Evolutionary conservation across 2,113 vertebrate species (phyloP).

Genomic region (Petroica traversi): DNA sequence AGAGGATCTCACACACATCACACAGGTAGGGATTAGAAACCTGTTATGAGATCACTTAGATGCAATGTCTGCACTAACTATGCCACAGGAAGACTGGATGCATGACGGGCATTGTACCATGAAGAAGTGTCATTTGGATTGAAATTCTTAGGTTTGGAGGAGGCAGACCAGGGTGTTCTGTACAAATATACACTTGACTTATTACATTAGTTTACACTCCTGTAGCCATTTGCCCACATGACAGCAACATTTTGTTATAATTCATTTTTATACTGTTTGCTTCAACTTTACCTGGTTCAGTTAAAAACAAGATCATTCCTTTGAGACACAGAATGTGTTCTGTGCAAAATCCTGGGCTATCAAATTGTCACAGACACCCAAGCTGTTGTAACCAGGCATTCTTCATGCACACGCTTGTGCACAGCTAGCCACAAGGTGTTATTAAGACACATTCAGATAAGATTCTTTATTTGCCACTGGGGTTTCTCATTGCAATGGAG

Average conservation of each 20-base stretch:
- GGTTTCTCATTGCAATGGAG: neutral
- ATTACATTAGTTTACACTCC: neutral
- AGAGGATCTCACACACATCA: neutral
- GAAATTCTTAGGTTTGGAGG: neutral
- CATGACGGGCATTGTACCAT: neutral
- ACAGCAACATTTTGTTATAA: neutral
- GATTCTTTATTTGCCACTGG: neutral
- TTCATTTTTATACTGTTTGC: neutral
- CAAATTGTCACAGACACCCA: neutral
- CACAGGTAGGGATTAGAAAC: neutral
- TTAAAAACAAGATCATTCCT: neutral
- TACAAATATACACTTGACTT: constrained; percentile 3
- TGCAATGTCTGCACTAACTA: neutral
- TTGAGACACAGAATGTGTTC: neutral
- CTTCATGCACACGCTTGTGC: accelerated
- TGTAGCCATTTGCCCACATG: neutral
- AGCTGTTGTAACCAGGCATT: neutral
- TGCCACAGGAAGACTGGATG: neutral
- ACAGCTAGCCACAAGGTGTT: neutral
- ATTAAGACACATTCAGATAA: neutral
- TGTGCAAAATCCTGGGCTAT: neutral
- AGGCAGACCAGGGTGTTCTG: neutral
- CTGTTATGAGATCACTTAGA: neutral
- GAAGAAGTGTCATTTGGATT: neutral
- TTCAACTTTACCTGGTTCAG: neutral